Percentiles rank a stretch among this genome's conserved stretches.
Conservation (phyloP, 1,140 invertebrate species). For the Drosophila watanabei region DNA sequence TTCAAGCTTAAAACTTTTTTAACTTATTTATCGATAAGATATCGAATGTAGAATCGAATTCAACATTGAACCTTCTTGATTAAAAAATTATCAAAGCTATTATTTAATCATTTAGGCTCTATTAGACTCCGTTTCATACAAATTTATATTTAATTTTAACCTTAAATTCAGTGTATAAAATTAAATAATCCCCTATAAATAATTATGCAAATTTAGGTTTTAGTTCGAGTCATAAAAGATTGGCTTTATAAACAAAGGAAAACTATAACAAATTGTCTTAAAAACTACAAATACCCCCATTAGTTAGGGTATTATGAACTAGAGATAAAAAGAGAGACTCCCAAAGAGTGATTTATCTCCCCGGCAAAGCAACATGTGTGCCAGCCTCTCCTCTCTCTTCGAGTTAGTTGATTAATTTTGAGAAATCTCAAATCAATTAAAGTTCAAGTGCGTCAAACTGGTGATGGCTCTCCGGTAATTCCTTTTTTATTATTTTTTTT, state of each 20-base stretch:
- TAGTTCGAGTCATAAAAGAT: not conserved
- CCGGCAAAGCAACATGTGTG: slow-evolving; percentile 36
- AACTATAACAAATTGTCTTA: not conserved
- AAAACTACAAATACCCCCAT: not conserved
- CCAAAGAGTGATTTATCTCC: slow-evolving; percentile 7
- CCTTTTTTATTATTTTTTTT: not conserved
- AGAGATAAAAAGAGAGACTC: slow-evolving; percentile 16
- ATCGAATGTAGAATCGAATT: not conserved
- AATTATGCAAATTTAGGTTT: not conserved
- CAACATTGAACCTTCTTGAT: not conserved
- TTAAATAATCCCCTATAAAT: not conserved
- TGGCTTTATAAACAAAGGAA: not conserved
- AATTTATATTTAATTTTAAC: too few relatives aligned
- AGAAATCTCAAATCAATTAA: slow-evolving; percentile 53
- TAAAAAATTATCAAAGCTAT: not conserved
- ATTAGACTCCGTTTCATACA: too few relatives aligned
- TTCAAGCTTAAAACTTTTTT: too few relatives aligned
- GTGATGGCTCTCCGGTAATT: slow-evolving; percentile 3
- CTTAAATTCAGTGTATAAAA: not conserved
- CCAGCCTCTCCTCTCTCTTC: not conserved
- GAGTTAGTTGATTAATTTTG: slow-evolving; percentile 44
- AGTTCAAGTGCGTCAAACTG: slow-evolving; percentile 30
- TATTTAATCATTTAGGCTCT: too few relatives aligned
- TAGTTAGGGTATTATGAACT: slow-evolving; percentile 7
- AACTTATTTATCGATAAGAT: too few relatives aligned